Percentiles rank a stretch among this genome's conserved stretches.
Conservation (phyloP, 2,888 invertebrate species). For the Dioctria rufipes region DNA sequence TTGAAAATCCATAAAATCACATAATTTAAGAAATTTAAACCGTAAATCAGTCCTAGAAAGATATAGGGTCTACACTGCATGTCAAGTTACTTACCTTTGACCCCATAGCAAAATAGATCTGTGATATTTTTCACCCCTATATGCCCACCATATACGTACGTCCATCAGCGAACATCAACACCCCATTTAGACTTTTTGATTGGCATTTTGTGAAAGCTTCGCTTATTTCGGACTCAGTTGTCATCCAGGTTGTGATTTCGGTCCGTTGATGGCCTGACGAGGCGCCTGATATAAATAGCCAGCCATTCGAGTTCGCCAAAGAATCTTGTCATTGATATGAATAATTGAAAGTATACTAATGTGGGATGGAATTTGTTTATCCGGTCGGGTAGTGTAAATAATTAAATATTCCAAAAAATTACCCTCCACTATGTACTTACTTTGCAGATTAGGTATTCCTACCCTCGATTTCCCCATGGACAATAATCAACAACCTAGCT, state of each 20-base stretch:
- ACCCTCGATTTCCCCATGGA: constrained; percentile 36
- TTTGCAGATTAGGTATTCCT: background rate
- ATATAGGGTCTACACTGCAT: no score
- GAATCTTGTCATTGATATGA: constrained; percentile 42
- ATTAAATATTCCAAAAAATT: constrained; percentile 53
- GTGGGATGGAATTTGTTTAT: constrained; percentile 56
- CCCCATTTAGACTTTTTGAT: constrained; percentile 54
- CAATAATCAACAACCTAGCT: background rate
- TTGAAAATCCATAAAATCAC: no score
- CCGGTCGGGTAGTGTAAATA: constrained; percentile 45
- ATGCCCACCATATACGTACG: background rate
- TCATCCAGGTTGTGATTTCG: constrained; percentile 42
- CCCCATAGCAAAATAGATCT: no score
- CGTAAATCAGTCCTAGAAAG: no score
- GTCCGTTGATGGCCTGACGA: constrained; percentile 26
- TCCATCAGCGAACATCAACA: constrained; percentile 23
- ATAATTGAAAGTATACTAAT: constrained; percentile 55
- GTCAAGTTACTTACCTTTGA: no score
- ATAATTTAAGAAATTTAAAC: no score
- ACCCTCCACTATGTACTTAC: background rate
- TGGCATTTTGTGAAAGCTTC: constrained; percentile 56
- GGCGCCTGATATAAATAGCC: constrained; percentile 9
- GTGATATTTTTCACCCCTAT: background rate
- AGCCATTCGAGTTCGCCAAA: constrained; percentile 10
- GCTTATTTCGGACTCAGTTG: constrained; percentile 48